These are phyloP conservation scores for Poeciliopsis turrubarensis DNA, from an alignment of 2,113 vertebrate genomes.

Conservation along the genomic window DNA sequence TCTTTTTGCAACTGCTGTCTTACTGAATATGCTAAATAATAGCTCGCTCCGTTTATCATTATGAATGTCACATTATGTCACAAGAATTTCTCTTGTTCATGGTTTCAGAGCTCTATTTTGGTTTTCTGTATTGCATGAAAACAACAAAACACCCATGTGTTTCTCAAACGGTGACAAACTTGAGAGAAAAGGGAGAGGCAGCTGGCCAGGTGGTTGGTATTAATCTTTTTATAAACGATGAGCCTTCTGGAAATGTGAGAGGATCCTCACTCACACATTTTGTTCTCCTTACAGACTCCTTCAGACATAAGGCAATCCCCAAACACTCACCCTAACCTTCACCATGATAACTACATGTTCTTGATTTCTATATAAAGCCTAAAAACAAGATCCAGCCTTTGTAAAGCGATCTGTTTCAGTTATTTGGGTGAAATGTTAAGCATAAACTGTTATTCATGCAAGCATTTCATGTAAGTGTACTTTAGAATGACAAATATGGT, in stretches of 20 bases:
- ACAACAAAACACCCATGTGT: background rate
- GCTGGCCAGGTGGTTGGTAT: background rate
- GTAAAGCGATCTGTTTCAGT: background rate
- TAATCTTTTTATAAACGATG: background rate
- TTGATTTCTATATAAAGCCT: background rate
- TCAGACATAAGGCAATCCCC: background rate
- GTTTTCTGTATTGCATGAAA: background rate
- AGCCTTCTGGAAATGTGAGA: background rate
- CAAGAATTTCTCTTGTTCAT: background rate
- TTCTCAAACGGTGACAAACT: conserved; percentile 5
- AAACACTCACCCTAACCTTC: background rate
- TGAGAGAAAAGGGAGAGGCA: background rate
- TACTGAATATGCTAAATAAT: background rate
- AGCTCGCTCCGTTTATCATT: background rate
- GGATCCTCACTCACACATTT: background rate
- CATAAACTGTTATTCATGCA: background rate
- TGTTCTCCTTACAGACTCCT: background rate
- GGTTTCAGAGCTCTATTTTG: background rate
- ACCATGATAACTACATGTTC: background rate
- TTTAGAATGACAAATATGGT: background rate
- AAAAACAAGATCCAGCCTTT: background rate
- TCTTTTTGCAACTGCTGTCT: background rate
- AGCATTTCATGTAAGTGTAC: background rate
- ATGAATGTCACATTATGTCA: background rate
- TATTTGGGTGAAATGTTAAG: background rate